Conservation (phyloP, 2,113 vertebrate species). For the Limnothrissa miodon region DNA sequence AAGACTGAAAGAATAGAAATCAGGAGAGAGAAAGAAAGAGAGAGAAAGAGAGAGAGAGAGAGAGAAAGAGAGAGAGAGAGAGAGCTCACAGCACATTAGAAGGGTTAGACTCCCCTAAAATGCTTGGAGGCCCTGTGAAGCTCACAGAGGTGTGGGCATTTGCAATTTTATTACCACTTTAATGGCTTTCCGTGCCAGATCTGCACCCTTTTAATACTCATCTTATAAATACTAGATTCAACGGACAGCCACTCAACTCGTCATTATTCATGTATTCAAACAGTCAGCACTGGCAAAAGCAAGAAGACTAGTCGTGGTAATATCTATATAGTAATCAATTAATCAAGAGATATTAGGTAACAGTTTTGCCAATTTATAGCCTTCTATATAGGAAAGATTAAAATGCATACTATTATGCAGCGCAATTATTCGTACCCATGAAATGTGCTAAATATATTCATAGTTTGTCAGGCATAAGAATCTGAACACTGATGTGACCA, state of each 20-base stretch:
- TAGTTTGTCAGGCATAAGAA: conserved; percentile 5
- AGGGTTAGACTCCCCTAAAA: conserved; percentile 34
- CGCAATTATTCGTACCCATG: not conserved
- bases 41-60: not conserved
- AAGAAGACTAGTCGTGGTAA: conserved; percentile 34
- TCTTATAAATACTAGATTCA: conserved; percentile 67
- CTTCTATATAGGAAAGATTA: not conserved
- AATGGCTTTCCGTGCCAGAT: conserved; percentile 68
- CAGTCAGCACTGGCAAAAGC: conserved; percentile 56
- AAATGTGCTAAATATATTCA: conserved; percentile 17
- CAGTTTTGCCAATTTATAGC: not conserved
- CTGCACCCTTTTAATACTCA: conserved; percentile 60
- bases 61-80: not conserved
- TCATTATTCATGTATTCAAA: conserved; percentile 68
- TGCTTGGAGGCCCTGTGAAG: conserved; percentile 54
- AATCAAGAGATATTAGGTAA: not conserved
- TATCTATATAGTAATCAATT: conserved; percentile 13
- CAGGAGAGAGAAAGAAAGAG: not conserved
- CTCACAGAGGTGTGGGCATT: conserved; percentile 62
- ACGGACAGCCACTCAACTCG: conserved; percentile 60
- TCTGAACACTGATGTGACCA: not conserved
- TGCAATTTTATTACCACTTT: conserved; percentile 73
- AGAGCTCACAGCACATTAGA: conserved; percentile 39
- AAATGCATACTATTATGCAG: not conserved
- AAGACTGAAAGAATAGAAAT: no score